Conservation (phyloP, 1,140 invertebrate species). For the Macrosteles quadrilineatus region DNA sequence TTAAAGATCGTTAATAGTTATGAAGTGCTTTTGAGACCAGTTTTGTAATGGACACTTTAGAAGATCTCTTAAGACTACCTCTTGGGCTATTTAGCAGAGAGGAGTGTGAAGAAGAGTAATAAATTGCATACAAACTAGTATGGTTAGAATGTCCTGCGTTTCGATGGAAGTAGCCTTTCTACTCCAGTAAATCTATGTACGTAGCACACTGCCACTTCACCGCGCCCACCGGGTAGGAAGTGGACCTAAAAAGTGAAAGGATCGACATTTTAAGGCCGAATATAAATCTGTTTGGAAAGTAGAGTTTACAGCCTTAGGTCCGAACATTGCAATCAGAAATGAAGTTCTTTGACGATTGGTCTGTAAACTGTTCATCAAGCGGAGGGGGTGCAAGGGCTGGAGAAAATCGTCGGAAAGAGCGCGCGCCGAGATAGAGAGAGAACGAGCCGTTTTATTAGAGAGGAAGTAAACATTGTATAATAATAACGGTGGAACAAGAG, state of each 20-base stretch:
- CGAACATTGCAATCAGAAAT: neutral
- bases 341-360: neutral
- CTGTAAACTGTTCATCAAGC: neutral
- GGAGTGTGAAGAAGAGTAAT: too few relatives aligned
- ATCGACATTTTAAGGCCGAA: slow-evolving; percentile 13
- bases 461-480: slow-evolving; percentile 36
- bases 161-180: too few relatives aligned
- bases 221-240: neutral
- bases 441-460: slow-evolving; percentile 28
- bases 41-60: too few relatives aligned
- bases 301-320: neutral
- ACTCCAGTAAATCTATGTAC: too few relatives aligned
- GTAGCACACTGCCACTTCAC: too few relatives aligned
- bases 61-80: too few relatives aligned
- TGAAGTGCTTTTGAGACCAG: too few relatives aligned
- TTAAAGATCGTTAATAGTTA: too few relatives aligned
- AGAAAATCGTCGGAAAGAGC: neutral
- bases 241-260: slow-evolving; percentile 16
- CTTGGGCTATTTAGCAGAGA: too few relatives aligned
- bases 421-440: neutral
- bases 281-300: slow-evolving; percentile 19
- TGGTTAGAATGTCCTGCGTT: too few relatives aligned
- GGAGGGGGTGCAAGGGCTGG: neutral
- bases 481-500: slow-evolving; percentile 36
- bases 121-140: too few relatives aligned